Conservation (phyloP, 92 coral and sea anemone genomes). For the Heteractis magnifica region DNA sequence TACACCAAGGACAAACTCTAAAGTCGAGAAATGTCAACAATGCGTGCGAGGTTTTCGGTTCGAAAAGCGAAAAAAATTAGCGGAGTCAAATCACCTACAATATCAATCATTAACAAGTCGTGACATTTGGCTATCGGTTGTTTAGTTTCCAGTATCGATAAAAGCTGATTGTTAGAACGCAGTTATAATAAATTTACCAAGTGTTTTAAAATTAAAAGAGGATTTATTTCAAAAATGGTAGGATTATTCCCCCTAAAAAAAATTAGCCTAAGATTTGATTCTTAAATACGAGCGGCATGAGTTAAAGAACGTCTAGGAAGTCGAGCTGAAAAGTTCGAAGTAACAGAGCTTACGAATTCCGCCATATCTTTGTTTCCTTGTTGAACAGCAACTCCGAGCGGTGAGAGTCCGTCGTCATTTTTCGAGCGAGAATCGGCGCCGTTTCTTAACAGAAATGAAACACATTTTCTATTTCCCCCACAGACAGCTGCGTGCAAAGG, state of each 20-base stretch:
- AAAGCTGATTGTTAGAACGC: background rate
- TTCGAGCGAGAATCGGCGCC: constrained; percentile 73
- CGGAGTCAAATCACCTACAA: background rate
- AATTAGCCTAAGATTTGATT: background rate
- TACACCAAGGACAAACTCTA: background rate
- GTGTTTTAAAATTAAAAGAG: background rate
- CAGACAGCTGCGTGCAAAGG: constrained; percentile 91
- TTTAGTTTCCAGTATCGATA: too few relatives aligned
- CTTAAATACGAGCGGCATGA: constrained; percentile 2
- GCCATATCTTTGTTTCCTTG: constrained; percentile 83
- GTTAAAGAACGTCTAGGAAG: background rate
- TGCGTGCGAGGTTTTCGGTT: background rate
- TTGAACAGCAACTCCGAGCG: constrained; percentile 73
- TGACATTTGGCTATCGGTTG: background rate
- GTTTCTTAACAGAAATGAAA: constrained; percentile 53
- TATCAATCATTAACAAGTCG: background rate
- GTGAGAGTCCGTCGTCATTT: constrained; percentile 81
- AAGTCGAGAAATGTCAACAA: background rate
- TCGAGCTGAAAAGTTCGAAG: constrained; percentile 6
- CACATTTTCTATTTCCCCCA: constrained; percentile 72
- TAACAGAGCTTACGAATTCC: constrained; percentile 50
- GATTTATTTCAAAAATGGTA: background rate
- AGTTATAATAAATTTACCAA: background rate
- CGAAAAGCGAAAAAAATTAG: background rate
- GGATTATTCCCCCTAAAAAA: background rate